These are phyloP conservation scores for Eurystomus gularis DNA, from an alignment of 2,113 vertebrate genomes.

Conservation along the genomic window DNA sequence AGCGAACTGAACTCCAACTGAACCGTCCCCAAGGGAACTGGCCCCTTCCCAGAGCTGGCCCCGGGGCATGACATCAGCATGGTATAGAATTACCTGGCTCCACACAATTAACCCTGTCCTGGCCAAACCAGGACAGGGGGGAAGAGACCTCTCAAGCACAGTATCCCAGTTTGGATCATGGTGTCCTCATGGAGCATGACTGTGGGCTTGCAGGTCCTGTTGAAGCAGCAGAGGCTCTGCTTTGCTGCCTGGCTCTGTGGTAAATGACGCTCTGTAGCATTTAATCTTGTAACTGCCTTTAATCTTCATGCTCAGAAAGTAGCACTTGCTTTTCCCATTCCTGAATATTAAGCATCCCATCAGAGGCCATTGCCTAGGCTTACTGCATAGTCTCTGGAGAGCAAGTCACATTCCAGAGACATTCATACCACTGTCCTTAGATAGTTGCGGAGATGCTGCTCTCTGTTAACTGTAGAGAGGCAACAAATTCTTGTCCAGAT, in stretches of 20 bases:
- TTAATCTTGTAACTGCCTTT: neutral
- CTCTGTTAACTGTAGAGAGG: neutral
- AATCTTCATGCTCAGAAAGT: neutral
- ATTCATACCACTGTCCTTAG: neutral
- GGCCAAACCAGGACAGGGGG: too few species aligned
- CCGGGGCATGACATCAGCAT: too few species aligned
- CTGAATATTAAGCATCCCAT: neutral
- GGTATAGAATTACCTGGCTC: too few species aligned
- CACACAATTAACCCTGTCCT: too few species aligned
- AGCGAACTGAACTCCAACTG: too few species aligned
- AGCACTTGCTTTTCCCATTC: neutral
- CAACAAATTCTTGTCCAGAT: neutral
- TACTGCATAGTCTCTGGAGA: neutral
- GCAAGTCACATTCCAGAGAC: neutral
- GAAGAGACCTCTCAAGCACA: neutral
- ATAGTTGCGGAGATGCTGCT: neutral
- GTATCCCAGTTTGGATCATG: fast-evolving
- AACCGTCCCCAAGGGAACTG: too few species aligned
- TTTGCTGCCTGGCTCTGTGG: neutral
- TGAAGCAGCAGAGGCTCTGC: neutral
- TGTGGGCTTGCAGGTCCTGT: neutral
- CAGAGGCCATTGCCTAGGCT: neutral
- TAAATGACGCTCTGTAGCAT: neutral
- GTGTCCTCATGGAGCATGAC: neutral
- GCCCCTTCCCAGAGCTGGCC: too few species aligned